Base-by-base conservation (phyloP, 2,113 vertebrate genomes). In the Hepsetus odoe region DNA sequence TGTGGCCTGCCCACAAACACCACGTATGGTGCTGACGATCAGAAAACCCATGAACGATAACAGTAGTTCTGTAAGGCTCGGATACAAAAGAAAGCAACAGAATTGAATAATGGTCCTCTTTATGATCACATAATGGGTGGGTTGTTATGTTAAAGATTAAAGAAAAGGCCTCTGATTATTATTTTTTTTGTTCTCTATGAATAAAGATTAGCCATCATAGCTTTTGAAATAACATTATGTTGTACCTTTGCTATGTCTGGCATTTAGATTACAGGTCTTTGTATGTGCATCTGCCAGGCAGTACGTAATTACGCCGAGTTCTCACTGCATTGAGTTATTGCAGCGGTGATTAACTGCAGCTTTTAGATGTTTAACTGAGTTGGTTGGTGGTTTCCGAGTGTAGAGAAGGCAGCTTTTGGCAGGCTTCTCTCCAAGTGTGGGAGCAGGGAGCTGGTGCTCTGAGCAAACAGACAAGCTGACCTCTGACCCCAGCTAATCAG, bases 401-500 rank as follows among this genome's bases (percentile, higher is more conserved):
- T 26, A 20, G 40, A 40, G 58, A n/a, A 38, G 22, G 51, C 53
- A 58, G 7, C 16, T 14, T n/a, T 18, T 55, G 51, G 30, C 76
- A 74, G 49, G 3, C 12, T 1, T 5, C 77, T 61, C 64, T 32
- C 16, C 12, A 12, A 62, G 51, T 71, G 42, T 80, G 35, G 76
- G 72, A 78, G 20, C 68, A 42, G 49, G 64, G 28, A 81, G 70
- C 16, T 24, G 64, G 84, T 77, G 69, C 74, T 28, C 32, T 68
- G 72, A 77, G 68, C 42, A 75, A 86, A 80, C 73, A 76, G 38
- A 32, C 13, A 0, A 20, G 9, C 3, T 65, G 79, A 83, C 81
- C 86, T 80, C 70, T 56, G 49, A 80, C 84, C 79, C 80, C 46
- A 28, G 55, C 64, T 80, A 49, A 83, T 82, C 51, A 67, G 69